These are phyloP conservation scores for Plectropomus leopardus DNA, from an alignment of 2,113 vertebrate species.

Conservation along the genomic window DNA sequence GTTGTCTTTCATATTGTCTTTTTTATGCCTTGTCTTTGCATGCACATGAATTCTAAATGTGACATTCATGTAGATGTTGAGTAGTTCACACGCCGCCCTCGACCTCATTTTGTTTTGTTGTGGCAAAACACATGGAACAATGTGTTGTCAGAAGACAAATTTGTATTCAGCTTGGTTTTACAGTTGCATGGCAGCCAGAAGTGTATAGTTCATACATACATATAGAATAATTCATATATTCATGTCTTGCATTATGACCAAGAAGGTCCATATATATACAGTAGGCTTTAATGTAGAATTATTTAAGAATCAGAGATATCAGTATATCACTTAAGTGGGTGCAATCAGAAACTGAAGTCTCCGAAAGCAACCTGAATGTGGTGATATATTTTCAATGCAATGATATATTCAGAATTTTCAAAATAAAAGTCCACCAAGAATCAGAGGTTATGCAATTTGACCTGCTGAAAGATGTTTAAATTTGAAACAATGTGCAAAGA, in stretches of 20 bases:
- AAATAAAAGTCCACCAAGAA: not conserved
- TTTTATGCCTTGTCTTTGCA: not conserved
- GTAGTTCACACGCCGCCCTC: not conserved
- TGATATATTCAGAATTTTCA: not conserved
- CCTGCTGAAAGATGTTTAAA: not conserved
- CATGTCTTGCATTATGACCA: not conserved
- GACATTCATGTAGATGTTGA: not conserved
- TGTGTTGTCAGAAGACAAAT: too few species aligned
- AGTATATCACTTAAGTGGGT: not conserved
- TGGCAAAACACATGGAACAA: not conserved
- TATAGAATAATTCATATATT: not conserved
- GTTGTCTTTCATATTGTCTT: conserved; percentile 16
- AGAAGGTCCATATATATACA: too few species aligned
- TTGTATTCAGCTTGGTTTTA: not conserved
- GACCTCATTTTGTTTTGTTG: not conserved
- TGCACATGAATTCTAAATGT: not conserved
- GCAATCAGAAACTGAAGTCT: not conserved
- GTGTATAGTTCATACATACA: too few species aligned
- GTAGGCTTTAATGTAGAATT: too few species aligned
- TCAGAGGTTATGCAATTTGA: not conserved
- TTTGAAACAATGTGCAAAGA: not conserved
- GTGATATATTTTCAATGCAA: not conserved
- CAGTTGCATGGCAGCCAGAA: not conserved
- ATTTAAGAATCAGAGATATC: not conserved
- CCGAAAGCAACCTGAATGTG: not conserved